Evolutionary conservation across 1,140 invertebrate genomes (phyloP), one percentile per base, ranked within the genome.

Genomic region (Coenobita brevimanus): DNA sequence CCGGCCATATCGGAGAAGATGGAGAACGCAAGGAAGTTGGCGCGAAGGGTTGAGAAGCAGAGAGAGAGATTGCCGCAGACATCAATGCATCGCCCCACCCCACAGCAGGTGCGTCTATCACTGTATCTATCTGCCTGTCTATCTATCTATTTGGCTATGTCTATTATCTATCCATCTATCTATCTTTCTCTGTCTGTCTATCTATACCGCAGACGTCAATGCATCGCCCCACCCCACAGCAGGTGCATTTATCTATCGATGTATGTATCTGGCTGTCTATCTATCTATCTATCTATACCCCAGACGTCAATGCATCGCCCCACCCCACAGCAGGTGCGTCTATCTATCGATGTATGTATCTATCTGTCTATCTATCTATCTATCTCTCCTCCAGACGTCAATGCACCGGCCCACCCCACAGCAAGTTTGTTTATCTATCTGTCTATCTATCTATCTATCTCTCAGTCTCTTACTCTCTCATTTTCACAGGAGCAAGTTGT

Each of bases 1-100:
- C 82, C 76, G 27, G 82, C 80, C 54, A 86, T 83, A 62, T 90
- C 85, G 43, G 90, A 91, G 67, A 90, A 89, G 76, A 79, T 60
- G 62, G 91, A 60, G 46, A 80, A 46, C 41, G 87, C 81, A 2
- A 83, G 69, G 21, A 89, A 89, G 57, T 46, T 89, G 8, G 88
- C 88, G 10, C 41, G 76, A 10, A 85, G 78, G 62, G 79, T 85
- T 6, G 83, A 88, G 46, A 86, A 90, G 62, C 78, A 82, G 33
- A 76, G 78, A 54, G 84, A 43, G 2, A 69, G 71, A 60, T 41
- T 36, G 27, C 79, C 75, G 15, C 73, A 57, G 33, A 62, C 73
- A 60, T 54, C 41, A 15, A 17, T 41, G 3, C 67, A 33, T n/a
- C 78, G 54, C 8, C 50, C 78, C 2, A 81, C 73, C n/a, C 79